Conservation (phyloP, 2,797 vertebrate genomes). For the Pelobates cultripes region DNA sequence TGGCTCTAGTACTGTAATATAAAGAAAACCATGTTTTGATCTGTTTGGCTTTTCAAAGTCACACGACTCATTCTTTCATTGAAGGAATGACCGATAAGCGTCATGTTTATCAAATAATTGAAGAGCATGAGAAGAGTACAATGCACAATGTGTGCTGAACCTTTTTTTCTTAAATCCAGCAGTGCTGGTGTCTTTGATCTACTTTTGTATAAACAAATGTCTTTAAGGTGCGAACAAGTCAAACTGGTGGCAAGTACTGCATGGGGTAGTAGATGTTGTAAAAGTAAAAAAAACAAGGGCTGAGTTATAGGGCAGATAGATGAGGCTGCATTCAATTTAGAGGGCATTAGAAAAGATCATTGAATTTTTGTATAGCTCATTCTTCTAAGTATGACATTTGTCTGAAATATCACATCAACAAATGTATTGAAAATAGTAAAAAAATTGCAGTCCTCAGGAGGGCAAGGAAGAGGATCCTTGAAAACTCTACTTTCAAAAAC, state of each 20-base stretch:
- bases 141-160: constrained; percentile 53
- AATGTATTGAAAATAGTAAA: constrained; percentile 58
- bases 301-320: too few relatives aligned
- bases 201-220: constrained; percentile 15
- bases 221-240: constrained; percentile 25
- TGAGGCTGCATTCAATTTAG: too few relatives aligned
- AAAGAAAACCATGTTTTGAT: not conserved
- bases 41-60: constrained; percentile 8
- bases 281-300: constrained; percentile 44
- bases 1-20: constrained; percentile 2
- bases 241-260: constrained; percentile 47
- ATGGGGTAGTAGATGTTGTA: constrained; percentile 57
- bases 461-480: constrained; percentile 59
- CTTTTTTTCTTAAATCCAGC: constrained; percentile 35
- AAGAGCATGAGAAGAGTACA: constrained; percentile 15
- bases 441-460: constrained; percentile 38
- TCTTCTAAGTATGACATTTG: constrained; percentile 62
- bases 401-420: constrained; percentile 64
- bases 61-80: not conserved
- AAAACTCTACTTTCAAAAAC: constrained; percentile 37
- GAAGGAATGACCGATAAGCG: not conserved
- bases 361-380: too few relatives aligned
- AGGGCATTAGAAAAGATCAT: too few relatives aligned
- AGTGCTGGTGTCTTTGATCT: constrained; percentile 26
- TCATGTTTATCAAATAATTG: not conserved